Evolutionary conservation across 2,797 vertebrate genomes (phyloP).

Genomic region (Myotis findleyi): DNA sequence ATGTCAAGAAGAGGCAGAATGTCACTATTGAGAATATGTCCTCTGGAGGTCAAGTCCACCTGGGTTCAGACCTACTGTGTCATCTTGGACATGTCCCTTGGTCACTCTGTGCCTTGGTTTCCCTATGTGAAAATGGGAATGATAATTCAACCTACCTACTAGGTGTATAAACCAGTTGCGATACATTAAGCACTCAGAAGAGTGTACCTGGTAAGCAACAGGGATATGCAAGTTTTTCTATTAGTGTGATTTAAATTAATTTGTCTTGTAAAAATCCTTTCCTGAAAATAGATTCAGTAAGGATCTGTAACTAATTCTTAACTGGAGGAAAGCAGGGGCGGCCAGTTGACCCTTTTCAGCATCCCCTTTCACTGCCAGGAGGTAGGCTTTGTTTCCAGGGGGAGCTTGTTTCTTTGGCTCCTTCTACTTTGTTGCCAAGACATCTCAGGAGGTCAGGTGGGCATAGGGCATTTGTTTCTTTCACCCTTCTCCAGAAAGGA

Average conservation of each 20-base stretch:
- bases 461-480: not conserved
- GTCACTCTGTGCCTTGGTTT: not conserved
- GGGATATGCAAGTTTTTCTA: not conserved
- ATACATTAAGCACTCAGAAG: not conserved
- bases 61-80: not conserved
- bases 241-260: not conserved
- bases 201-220: not conserved
- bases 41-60: not conserved
- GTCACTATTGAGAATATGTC: rapidly evolving
- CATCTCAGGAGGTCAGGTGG: not conserved
- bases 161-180: not conserved
- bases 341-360: not conserved
- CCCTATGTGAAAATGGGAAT: not conserved
- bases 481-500: not conserved
- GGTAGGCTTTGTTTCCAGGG: not conserved
- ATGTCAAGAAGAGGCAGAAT: not conserved
- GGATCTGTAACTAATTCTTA: not conserved
- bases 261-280: not conserved
- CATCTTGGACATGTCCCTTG: not conserved
- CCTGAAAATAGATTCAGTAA: not conserved
- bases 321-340: not conserved
- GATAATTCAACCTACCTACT: not conserved
- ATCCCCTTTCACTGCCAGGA: not conserved
- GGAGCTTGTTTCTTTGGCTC: not conserved
- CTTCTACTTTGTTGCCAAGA: not conserved